Conservation (phyloP, 2,113 vertebrate species). For the Stegastes partitus region DNA sequence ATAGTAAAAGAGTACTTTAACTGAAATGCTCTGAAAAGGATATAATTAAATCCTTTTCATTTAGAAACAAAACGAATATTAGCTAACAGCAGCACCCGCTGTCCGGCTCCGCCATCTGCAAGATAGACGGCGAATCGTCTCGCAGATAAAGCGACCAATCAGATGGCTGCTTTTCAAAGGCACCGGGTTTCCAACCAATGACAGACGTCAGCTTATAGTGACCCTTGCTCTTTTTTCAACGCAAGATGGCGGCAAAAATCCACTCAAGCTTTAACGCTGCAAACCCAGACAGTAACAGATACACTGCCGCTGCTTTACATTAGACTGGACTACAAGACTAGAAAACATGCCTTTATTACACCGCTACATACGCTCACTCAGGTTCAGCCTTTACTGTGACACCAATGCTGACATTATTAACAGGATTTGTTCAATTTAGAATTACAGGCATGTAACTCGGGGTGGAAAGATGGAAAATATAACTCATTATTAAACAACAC, state of each 20-base stretch:
- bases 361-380: background rate
- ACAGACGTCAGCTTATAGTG: background rate
- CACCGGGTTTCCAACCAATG: constrained; percentile 77
- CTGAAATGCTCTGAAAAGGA: constrained; percentile 19
- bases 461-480: background rate
- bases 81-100: constrained; percentile 72
- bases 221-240: constrained; percentile 2
- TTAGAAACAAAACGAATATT: constrained; percentile 73
- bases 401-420: background rate
- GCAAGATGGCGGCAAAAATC: constrained; percentile 63
- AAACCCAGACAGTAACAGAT: background rate
- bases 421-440: background rate
- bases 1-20: constrained; percentile 24
- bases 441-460: background rate
- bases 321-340: background rate
- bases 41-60: constrained; percentile 73
- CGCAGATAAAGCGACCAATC: constrained; percentile 70
- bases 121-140: constrained; percentile 68
- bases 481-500: background rate
- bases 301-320: background rate
- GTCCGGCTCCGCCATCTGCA: constrained; percentile 84
- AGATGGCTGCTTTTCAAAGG: constrained; percentile 43
- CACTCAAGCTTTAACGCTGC: background rate
- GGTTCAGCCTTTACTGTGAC: background rate
- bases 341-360: constrained; percentile 46